Conservation (phyloP, 2,113 vertebrate genomes). For the Peromyscus polionotus region DNA sequence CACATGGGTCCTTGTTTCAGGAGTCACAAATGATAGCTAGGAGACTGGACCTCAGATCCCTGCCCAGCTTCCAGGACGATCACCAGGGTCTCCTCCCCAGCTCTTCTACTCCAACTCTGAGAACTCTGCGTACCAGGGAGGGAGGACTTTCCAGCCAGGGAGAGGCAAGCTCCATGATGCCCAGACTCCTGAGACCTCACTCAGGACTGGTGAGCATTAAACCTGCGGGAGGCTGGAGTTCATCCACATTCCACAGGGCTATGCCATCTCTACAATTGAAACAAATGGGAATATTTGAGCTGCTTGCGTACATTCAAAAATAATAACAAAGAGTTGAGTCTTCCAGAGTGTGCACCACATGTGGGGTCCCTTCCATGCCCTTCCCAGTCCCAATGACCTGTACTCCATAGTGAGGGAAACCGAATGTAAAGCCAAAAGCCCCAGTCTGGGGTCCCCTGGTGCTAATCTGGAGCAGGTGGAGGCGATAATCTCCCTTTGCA, state of each 20-base stretch:
- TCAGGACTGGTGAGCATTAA: too few relatives aligned
- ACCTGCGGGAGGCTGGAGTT: too few relatives aligned
- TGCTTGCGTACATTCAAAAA: not conserved
- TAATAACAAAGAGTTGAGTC: not conserved
- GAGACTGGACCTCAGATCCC: not conserved
- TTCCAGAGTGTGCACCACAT: not conserved
- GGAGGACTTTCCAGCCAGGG: not conserved
- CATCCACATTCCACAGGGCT: not conserved
- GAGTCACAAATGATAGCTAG: not conserved
- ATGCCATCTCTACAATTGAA: not conserved
- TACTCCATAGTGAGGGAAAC: not conserved
- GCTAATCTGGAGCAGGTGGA: not conserved
- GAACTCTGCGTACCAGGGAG: too few relatives aligned
- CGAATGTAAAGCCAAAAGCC: too few relatives aligned
- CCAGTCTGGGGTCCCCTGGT: too few relatives aligned
- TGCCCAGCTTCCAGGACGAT: not conserved
- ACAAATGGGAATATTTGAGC: not conserved
- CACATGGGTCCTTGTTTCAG: rapidly evolving
- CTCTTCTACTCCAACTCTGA: not conserved
- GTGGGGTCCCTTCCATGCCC: not conserved
- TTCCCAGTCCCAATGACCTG: not conserved
- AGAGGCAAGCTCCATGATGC: not conserved
- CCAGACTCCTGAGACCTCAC: not conserved
- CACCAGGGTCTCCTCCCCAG: too few relatives aligned
- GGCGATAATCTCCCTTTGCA: not conserved